phyloP scores from a whole-genome alignment of 2,888 invertebrate species.

The Lordiphosa fenestrarum region DNA sequence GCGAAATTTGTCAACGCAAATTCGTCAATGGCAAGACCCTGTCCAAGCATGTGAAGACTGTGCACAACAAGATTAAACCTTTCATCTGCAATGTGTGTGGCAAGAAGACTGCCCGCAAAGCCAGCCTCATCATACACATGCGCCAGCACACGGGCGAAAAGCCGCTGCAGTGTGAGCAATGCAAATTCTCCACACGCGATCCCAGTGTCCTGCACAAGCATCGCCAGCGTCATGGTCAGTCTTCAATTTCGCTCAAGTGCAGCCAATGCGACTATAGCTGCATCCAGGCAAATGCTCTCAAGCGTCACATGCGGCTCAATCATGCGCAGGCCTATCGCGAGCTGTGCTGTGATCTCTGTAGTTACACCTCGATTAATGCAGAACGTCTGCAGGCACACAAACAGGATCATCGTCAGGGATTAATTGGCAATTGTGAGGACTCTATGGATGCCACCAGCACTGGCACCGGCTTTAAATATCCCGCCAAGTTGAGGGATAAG shows the following conservation, averaged over 20 bases:
- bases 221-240: slow-evolving; percentile 82
- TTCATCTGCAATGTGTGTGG: slow-evolving; percentile 88
- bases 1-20: slow-evolving; percentile 85
- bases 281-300: slow-evolving; percentile 86
- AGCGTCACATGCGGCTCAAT: slow-evolving; percentile 83
- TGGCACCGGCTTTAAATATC: slow-evolving; percentile 48
- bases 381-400: slow-evolving; percentile 70
- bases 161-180: slow-evolving; percentile 86
- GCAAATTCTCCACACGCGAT: slow-evolving; percentile 87
- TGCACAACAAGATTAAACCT: slow-evolving; percentile 87
- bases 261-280: slow-evolving; percentile 85
- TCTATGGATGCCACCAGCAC: slow-evolving; percentile 63
- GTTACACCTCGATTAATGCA: slow-evolving; percentile 72
- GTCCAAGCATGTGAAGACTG: slow-evolving; percentile 86
- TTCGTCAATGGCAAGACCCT: slow-evolving; percentile 86
- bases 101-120: slow-evolving; percentile 86
- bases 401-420: slow-evolving; percentile 75
- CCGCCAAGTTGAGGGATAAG: slow-evolving; percentile 57
- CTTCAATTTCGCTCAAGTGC: slow-evolving; percentile 82
- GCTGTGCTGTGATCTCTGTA: slow-evolving; percentile 76
- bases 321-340: slow-evolving; percentile 81
- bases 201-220: slow-evolving; percentile 87
- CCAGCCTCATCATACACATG: slow-evolving; percentile 86
- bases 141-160: slow-evolving; percentile 90
- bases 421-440: slow-evolving; percentile 73